phyloP scores from a whole-genome alignment of 2,797 vertebrate species.

The Gallinago nigripennis region DNA sequence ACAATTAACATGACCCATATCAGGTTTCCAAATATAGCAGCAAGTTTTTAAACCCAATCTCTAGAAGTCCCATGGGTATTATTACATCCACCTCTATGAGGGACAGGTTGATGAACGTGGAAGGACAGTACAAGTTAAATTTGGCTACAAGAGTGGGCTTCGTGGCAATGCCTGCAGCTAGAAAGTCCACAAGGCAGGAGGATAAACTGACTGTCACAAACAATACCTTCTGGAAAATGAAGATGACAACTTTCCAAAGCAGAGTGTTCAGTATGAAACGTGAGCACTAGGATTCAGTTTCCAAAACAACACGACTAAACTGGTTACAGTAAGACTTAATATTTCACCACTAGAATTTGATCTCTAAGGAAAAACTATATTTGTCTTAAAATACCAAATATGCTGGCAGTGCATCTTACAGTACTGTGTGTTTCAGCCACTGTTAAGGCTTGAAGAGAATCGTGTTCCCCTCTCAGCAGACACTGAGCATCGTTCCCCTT shows the following conservation, averaged over 20 bases:
- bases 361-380: conserved; percentile 50
- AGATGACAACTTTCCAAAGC: neutral
- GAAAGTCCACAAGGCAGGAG: neutral
- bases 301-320: conserved; percentile 28
- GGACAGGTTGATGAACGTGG: neutral
- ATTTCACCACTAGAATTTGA: conserved; percentile 34
- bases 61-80: conserved; percentile 30
- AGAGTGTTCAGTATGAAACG: neutral
- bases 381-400: conserved; percentile 56
- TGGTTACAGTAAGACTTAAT: conserved; percentile 24
- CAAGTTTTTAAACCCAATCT: conserved; percentile 61
- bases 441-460: conserved; percentile 67
- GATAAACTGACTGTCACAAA: neutral
- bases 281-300: neutral
- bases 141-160: neutral
- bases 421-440: conserved; percentile 58
- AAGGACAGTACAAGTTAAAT: conserved; percentile 9
- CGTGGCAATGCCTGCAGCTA: neutral
- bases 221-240: neutral
- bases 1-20: conserved; percentile 78
- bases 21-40: conserved; percentile 76
- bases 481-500: neutral
- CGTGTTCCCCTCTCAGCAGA: conserved; percentile 16
- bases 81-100: neutral
- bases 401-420: conserved; percentile 69